A percentile compares a stretch with the other conserved stretches of the same genome.
phyloP scores from a whole-genome alignment of 2,888 invertebrate genomes.

The Acleris sparsana region DNA sequence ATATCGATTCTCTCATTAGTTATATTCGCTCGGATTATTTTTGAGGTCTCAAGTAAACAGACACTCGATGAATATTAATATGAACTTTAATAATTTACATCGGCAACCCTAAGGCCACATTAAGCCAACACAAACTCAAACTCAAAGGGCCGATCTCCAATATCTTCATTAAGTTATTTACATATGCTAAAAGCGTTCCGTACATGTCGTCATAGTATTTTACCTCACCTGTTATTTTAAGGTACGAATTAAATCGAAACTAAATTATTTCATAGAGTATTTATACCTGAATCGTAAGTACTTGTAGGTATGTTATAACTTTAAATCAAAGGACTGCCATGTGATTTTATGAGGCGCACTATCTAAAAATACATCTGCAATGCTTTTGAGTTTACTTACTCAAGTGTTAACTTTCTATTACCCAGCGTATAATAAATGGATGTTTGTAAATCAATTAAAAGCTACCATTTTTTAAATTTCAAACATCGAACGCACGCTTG shows the following conservation, averaged over 20 bases:
- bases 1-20: no score
- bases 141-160: conserved; percentile 18
- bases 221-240: conserved; percentile 4
- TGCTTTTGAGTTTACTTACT: no score
- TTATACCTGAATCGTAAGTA: no score
- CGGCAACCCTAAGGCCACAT: conserved; percentile 2
- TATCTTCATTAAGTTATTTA: conserved; percentile 27
- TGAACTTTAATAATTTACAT: conserved; percentile 17
- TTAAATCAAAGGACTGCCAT: no score
- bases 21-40: conserved; percentile 4
- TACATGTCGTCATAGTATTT: conserved; percentile 3
- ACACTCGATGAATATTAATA: conserved; percentile 25
- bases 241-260: not conserved
- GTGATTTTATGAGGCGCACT: no score
- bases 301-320: no score
- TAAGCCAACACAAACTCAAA: conserved; percentile 12
- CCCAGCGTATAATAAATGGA: no score
- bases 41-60: conserved; percentile 23
- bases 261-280: not conserved
- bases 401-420: no score
- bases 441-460: no score
- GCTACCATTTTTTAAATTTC: not conserved
- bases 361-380: no score
- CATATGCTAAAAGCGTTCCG: conserved; percentile 7
- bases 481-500: not conserved